Conservation (phyloP, 2,113 vertebrate species). For the Gambusia holbrooki region DNA sequence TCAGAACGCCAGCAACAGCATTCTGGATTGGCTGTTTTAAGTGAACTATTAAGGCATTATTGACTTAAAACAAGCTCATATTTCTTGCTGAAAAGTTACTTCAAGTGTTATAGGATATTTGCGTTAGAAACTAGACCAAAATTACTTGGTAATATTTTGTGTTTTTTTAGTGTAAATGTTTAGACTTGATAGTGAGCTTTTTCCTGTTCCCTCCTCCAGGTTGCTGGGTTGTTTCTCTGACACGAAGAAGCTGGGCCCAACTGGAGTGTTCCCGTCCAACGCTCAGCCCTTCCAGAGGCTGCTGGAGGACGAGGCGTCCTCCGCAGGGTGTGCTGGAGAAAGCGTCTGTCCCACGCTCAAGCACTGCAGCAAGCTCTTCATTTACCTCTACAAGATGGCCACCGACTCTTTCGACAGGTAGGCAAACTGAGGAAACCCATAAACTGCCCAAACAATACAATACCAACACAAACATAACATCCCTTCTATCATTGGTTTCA, state of each 20-base stretch:
- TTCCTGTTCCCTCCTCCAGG: slow-evolving; percentile 50
- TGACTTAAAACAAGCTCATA: too few species aligned
- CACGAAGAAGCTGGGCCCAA: slow-evolving; percentile 88
- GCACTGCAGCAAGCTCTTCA: slow-evolving; percentile 97
- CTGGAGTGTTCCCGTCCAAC: slow-evolving; percentile 89
- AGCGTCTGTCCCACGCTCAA: slow-evolving; percentile 89
- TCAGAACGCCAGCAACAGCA: too few species aligned
- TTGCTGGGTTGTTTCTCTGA: slow-evolving; percentile 97
- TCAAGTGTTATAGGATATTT: too few species aligned
- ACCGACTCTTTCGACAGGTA: slow-evolving; percentile 99
- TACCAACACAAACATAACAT: too few species aligned
- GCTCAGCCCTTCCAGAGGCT: slow-evolving; percentile 94
- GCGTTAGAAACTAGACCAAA: too few species aligned
- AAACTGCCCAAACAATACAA: too few species aligned
- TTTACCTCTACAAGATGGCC: slow-evolving; percentile 97
- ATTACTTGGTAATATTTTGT: too few species aligned
- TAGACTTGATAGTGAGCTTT: neutral
- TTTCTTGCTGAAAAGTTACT: too few species aligned
- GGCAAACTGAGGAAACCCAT: slow-evolving; percentile 14
- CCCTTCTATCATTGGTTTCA: too few species aligned
- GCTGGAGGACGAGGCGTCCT: slow-evolving; percentile 88
- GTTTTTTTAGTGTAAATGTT: too few species aligned
- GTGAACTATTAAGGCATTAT: too few species aligned
- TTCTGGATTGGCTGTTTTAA: too few species aligned
- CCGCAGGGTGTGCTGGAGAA: slow-evolving; percentile 77